Evolutionary conservation across 2,113 vertebrate species (phyloP), one percentile per base, ranked within the genome.

Genomic region (Monarcha castaneiventris): DNA sequence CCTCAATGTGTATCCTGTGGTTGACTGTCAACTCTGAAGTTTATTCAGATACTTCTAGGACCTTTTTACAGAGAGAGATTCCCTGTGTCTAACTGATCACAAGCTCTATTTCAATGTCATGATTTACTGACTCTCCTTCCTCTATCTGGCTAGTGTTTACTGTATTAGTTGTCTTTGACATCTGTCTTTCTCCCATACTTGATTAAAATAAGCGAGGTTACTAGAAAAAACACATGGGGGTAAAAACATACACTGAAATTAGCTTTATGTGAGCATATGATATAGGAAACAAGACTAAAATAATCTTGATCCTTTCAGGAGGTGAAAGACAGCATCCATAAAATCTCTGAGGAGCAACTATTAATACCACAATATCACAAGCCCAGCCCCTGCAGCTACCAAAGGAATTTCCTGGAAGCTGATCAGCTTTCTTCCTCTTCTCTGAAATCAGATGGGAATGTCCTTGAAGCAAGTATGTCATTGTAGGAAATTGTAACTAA

Each of bases 391-490:
- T 90, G 67, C 39, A 89, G 39, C 54, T 56, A 92, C 35, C 76
- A 78, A 75, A 81, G 71, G 86, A 90, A 94, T 92, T 93, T 97
- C 91, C 83, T 92, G 86, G 56, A 85, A 92, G 52, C 48, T 75
- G 80, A 93, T 94, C 68, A 81, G 52, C 55, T 94, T 96, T 93
- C 91, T 46, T 90, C 39, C 27, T 90, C 76, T 80, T 46, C 64
- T 92, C 68, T 74, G 68, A 87, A 87, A 93, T 86, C 56, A 72
- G 55, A 86, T 11, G 27, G 52, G 33, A 92, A 84, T 56, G 68
- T 49, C 61, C 76, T 89, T 90, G 73, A 90, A 91, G 37, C 52
- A 92, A 87, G 87, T 68, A 72, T 35, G 80, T 55, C 3, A 3
- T 26, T 62, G 49, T 26, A 87, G 52, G 54, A 87, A 91, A 92